Base-by-base conservation (phyloP, 1,140 invertebrate species). In the Cotesia glomerata region DNA sequence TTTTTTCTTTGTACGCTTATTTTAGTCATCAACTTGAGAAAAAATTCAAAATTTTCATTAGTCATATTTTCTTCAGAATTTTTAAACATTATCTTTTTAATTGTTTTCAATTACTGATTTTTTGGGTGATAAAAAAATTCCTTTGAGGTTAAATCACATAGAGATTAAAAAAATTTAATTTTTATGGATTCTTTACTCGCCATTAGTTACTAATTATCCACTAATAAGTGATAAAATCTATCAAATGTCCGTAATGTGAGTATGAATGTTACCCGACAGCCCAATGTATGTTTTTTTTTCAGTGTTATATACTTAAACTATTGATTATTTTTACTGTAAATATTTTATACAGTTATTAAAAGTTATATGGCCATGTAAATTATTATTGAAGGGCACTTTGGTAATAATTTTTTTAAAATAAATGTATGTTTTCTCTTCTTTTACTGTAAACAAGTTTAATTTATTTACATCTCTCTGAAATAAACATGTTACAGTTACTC, bases 261-360 rank as follows among this genome's bases (percentile, higher is more conserved):
- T 64, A 13, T 18, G 36, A 32, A 39, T 64, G n/a, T 34, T 26
- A 64, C n/a, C 5, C 0, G n/a, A 39, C 14, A 64, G 11, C 9
- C 7, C 7, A 45, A 11, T 45, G 39, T 45, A 45, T 7, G 8
- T 0, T 1, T 8, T 7, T 26, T 45, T 9, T 9, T 11, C 16
- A 39, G n/a, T 36, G 34, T 14, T 45, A 36, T 34, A 45, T 34
- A 39, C 4, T 64, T 36, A 5, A 35, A 4, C 9, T 34, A 64
- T 64, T 64, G 62, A 64, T 64, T 64, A 39, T 39, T 64, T 26
- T 39, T n/a, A 39, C 35, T 11, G 36, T 64, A 39, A n/a, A 36
- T 64, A 13, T 4, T 45, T 45, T 2, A 45, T 45, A 11, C 39
- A 11, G 39, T 45, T 11, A 45, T 45, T 45, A 45, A 45, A 45